Conservation (phyloP, 2,888 invertebrate species). For the Nephrocerus scutellatus region DNA sequence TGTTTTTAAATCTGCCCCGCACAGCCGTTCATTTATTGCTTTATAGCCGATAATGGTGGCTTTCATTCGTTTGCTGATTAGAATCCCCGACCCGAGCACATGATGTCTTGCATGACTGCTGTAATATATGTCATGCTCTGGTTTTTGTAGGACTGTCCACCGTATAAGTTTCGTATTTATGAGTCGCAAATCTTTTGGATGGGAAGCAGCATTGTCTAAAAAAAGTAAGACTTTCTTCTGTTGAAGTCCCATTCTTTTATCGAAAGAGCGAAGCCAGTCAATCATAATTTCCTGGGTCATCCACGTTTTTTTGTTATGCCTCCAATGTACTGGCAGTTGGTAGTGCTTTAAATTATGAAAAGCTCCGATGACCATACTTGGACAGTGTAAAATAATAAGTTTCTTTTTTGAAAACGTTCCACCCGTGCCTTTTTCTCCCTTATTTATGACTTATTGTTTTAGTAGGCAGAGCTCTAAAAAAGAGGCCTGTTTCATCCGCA, state of each 20-base stretch:
- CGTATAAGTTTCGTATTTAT: slow-evolving; percentile 9
- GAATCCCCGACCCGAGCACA: no score
- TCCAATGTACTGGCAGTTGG: slow-evolving; percentile 20
- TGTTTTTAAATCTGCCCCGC: no score
- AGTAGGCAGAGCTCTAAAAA: slow-evolving; percentile 28
- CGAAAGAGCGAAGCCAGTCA: slow-evolving; percentile 16
- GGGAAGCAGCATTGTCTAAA: no score
- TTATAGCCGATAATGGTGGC: no score
- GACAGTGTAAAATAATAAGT: slow-evolving; percentile 26
- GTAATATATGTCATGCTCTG: no score
- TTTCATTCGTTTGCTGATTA: no score
- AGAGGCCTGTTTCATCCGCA: slow-evolving; percentile 29
- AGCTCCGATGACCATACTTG: slow-evolving; percentile 24
- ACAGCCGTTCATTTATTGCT: no score
- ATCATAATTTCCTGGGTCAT: slow-evolving; percentile 26
- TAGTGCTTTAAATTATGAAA: slow-evolving; percentile 14
- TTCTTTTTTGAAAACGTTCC: slow-evolving; percentile 30
- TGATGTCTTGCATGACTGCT: no score
- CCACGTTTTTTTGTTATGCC: slow-evolving; percentile 23
- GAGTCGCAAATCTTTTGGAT: slow-evolving; percentile 10
- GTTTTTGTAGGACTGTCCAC: no score
- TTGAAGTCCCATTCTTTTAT: slow-evolving; percentile 12
- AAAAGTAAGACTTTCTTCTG: slow-evolving; percentile 15
- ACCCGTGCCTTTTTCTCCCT: slow-evolving; percentile 28
- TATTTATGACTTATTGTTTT: slow-evolving; percentile 29